Percentiles rank a stretch among this genome's conserved stretches.
phyloP scores from a whole-genome alignment of 2,888 invertebrate species.

The Dasypogon diadema region DNA sequence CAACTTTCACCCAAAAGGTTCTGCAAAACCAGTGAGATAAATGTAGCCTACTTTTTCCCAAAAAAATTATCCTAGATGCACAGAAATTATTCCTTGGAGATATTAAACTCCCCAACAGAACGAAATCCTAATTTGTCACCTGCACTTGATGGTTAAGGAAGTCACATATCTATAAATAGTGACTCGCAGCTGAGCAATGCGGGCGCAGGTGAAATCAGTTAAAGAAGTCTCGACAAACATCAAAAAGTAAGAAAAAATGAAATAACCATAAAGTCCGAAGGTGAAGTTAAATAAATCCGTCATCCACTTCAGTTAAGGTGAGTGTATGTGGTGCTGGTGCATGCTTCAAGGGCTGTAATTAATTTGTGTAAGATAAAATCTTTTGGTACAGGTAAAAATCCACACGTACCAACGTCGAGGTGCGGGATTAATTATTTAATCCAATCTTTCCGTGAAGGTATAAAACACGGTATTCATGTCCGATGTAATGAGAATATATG shows the following conservation, averaged over 20 bases:
- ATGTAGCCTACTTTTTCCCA: too few species aligned
- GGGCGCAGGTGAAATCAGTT: conserved; percentile 38
- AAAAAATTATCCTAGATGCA: too few species aligned
- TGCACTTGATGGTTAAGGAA: conserved; percentile 23
- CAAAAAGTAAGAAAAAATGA: neutral
- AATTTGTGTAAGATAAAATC: conserved; percentile 49
- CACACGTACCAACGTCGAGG: conserved; percentile 8
- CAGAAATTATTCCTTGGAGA: too few species aligned
- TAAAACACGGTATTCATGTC: conserved; percentile 60
- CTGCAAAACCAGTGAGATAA: too few species aligned
- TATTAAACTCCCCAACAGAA: too few species aligned
- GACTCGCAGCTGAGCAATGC: conserved; percentile 1
- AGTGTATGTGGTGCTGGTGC: conserved; percentile 5
- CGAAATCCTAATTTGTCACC: conserved; percentile 12
- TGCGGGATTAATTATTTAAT: conserved; percentile 59
- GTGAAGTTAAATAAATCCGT: neutral
- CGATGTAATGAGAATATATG: conserved; percentile 51
- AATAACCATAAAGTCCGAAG: conserved; percentile 24
- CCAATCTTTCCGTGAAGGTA: conserved; percentile 60
- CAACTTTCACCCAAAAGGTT: too few species aligned
- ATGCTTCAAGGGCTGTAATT: conserved; percentile 46
- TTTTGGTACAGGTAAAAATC: conserved; percentile 33
- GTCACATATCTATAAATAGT: conserved; percentile 31
- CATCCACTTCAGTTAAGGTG: neutral
- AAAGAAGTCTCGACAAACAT: neutral